A percentile compares a stretch with the other conserved stretches of the same genome.
Conservation (phyloP, 1,140 invertebrate species). For the Magallana ariakensis region DNA sequence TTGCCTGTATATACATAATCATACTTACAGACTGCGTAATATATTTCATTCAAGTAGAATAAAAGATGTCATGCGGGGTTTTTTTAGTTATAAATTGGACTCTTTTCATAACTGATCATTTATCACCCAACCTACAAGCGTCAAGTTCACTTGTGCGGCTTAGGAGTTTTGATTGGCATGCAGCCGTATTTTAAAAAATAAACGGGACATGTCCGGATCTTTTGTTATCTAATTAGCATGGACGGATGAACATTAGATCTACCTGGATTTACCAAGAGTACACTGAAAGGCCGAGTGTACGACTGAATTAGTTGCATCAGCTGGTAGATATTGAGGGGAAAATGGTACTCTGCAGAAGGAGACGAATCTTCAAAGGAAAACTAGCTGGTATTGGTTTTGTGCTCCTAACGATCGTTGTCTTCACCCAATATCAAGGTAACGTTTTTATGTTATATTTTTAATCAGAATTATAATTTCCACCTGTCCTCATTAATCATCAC, state of each 20-base stretch:
- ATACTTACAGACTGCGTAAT: no score
- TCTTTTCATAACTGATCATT: no score
- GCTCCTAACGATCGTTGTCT: background rate
- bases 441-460: background rate
- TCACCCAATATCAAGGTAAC: conserved; percentile 10
- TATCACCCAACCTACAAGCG: no score
- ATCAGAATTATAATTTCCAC: background rate
- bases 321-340: background rate
- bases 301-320: no score
- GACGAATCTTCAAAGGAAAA: background rate
- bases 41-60: no score
- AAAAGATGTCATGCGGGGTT: no score
- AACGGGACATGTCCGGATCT: conserved; percentile 1
- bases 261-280: background rate
- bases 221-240: conserved; percentile 9
- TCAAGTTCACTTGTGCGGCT: no score
- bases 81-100: no score
- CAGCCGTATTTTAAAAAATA: no score
- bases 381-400: background rate
- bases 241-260: background rate
- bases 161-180: no score
- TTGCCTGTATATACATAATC: no score
- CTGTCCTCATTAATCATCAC: background rate
- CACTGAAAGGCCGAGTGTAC: background rate
- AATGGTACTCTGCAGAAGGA: background rate